Percentiles rank a stretch among this genome's conserved stretches.
Conservation (phyloP, 2,797 vertebrate species). For the Cheirogaleus major region DNA sequence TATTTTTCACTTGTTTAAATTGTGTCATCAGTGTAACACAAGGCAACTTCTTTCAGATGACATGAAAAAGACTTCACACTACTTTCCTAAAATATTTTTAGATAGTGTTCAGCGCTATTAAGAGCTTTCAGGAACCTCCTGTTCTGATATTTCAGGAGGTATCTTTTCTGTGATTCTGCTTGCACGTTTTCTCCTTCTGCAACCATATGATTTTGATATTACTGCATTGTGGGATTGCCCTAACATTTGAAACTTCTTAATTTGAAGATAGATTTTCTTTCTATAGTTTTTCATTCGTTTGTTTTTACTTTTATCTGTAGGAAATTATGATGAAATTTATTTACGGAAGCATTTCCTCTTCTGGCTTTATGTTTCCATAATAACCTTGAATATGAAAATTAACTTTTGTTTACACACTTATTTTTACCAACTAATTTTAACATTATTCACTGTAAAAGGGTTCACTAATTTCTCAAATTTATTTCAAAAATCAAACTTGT, state of each 20-base stretch:
- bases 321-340: conserved; percentile 16
- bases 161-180: conserved; percentile 25
- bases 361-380: background rate
- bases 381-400: conserved; percentile 37
- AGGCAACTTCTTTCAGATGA: background rate
- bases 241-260: background rate
- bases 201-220: background rate
- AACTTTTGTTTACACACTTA: conserved; percentile 8
- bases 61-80: background rate
- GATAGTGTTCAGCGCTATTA: background rate
- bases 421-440: conserved; percentile 19
- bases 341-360: background rate
- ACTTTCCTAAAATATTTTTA: conserved; percentile 47
- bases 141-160: conserved; percentile 38
- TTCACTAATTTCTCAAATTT: background rate
- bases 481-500: background rate
- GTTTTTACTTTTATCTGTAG: background rate
- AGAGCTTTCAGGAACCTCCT: background rate
- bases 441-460: background rate
- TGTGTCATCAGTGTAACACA: background rate
- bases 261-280: conserved; percentile 19
- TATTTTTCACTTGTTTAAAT: conserved; percentile 32
- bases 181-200: background rate
- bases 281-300: background rate
- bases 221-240: background rate